Evolutionary conservation across 2,797 vertebrate species (phyloP).

Genomic region (Pangasius mekongensis): DNA sequence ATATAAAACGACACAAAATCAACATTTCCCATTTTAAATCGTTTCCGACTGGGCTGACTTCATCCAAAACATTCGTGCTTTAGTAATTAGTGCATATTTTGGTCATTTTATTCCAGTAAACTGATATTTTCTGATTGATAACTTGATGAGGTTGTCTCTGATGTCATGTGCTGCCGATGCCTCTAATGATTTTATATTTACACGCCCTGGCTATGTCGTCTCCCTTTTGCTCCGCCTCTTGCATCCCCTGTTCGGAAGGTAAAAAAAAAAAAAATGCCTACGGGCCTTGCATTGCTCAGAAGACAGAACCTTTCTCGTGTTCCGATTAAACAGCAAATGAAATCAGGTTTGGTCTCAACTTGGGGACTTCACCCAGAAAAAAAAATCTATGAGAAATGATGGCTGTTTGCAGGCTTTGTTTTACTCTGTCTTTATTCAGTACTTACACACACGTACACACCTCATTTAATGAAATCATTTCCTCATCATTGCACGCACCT

Average conservation of each 20-base stretch:
- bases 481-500: slow-evolving; percentile 61
- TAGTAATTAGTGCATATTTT: neutral
- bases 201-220: neutral
- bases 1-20: neutral
- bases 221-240: neutral
- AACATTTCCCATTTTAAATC: neutral
- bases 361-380: slow-evolving; percentile 4
- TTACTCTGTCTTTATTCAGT: slow-evolving; percentile 27
- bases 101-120: neutral
- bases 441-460: slow-evolving; percentile 32
- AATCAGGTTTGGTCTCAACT: neutral
- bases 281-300: neutral
- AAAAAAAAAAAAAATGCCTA: neutral
- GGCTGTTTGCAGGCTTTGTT: slow-evolving; percentile 25
- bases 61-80: neutral
- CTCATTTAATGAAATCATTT: slow-evolving; percentile 60
- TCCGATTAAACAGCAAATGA: slow-evolving; percentile 8
- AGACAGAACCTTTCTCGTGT: neutral
- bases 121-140: neutral
- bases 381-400: slow-evolving; percentile 20
- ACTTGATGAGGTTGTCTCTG: neutral
- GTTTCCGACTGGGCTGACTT: neutral
- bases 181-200: neutral
- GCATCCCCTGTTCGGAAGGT: neutral
- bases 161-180: neutral